phyloP scores from a whole-genome alignment of 1,140 invertebrate species.

The Ylistrum balloti region DNA sequence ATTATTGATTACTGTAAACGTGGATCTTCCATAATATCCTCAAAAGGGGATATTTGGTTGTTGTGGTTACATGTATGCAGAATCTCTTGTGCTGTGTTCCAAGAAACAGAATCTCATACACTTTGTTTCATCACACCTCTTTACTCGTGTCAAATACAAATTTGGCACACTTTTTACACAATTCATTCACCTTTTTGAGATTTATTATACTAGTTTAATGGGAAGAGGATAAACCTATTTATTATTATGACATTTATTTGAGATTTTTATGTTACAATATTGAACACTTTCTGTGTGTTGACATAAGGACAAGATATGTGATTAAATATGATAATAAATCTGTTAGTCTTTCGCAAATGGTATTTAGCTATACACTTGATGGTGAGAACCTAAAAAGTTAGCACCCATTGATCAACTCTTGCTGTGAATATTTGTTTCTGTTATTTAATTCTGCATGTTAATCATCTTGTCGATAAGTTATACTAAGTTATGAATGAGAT shows the following conservation, averaged over 20 bases:
- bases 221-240: constrained; percentile 20
- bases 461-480: not conserved
- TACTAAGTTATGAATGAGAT: not conserved
- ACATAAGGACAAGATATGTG: not conserved
- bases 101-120: constrained; percentile 14
- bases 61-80: not conserved
- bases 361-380: constrained; percentile 2
- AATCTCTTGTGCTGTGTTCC: constrained; percentile 27
- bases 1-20: not conserved
- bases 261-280: constrained; percentile 11
- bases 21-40: constrained; percentile 21
- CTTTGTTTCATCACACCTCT: not conserved
- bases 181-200: constrained; percentile 20
- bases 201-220: not conserved
- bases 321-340: constrained; percentile 30
- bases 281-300: not conserved
- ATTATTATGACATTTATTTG: not conserved
- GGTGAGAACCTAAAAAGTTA: not conserved
- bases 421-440: constrained; percentile 5
- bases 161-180: not conserved
- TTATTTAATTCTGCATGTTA: not conserved
- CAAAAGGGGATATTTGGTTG: not conserved
- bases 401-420: not conserved
- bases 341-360: constrained; percentile 32
- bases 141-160: not conserved